Evolutionary conservation across 2,113 vertebrate genomes (phyloP).

Genomic region (Ptilorrhoa leucosticta): DNA sequence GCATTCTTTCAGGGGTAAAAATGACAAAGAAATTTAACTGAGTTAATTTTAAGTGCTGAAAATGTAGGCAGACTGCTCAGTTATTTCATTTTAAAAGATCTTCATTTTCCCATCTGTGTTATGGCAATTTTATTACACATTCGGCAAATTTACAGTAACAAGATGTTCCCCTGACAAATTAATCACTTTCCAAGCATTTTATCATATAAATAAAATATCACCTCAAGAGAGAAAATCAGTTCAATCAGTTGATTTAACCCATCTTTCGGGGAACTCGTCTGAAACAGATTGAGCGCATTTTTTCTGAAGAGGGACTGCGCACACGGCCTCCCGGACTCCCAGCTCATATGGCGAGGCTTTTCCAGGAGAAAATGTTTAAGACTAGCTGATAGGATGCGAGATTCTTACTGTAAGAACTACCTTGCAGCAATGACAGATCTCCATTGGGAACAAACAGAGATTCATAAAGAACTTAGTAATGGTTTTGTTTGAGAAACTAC

Average conservation of each 20-base stretch:
- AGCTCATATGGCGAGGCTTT: constrained; percentile 11
- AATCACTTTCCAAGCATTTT: constrained; percentile 79
- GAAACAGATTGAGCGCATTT: constrained; percentile 65
- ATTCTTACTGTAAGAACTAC: not conserved
- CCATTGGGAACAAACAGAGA: not conserved
- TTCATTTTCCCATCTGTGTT: constrained; percentile 83
- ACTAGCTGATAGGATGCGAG: not conserved
- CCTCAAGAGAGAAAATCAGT: constrained; percentile 70
- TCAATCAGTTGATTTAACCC: constrained; percentile 72
- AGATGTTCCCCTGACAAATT: constrained; percentile 79
- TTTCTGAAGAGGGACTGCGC: constrained; percentile 30
- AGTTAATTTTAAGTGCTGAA: constrained; percentile 50
- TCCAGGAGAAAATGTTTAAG: not conserved
- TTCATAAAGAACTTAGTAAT: not conserved
- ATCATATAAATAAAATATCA: constrained; percentile 83
- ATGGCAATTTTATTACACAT: constrained; percentile 88
- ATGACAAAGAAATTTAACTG: constrained; percentile 22
- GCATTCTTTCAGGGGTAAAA: not conserved
- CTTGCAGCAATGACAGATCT: not conserved
- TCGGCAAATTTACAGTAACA: constrained; percentile 87
- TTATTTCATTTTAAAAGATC: constrained; percentile 69
- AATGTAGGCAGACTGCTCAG: constrained; percentile 44
- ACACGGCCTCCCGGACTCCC: not conserved
- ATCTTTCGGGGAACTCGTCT: constrained; percentile 69
- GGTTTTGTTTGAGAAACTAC: not conserved